A percentile compares a stretch with the other conserved stretches of the same genome.
phyloP scores from a whole-genome alignment of 2,888 invertebrate species.

The Hydraecia micacea region DNA sequence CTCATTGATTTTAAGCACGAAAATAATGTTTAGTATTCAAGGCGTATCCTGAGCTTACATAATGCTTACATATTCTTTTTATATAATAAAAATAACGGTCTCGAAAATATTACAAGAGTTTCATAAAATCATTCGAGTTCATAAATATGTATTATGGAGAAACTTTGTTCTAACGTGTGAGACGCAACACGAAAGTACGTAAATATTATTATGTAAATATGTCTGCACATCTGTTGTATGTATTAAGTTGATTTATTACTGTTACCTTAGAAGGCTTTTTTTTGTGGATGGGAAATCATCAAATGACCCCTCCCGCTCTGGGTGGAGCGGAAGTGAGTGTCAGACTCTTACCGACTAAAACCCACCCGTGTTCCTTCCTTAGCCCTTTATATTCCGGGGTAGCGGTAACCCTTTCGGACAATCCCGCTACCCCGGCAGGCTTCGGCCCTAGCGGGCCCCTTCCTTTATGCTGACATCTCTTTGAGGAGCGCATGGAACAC shows the following conservation, averaged over 20 bases:
- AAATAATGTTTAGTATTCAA: background rate
- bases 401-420: no score
- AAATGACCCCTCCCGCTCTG: no score
- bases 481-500: no score
- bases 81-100: constrained; percentile 15
- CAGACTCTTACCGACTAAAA: no score
- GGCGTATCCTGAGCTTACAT: background rate
- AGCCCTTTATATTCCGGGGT: no score
- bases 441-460: no score
- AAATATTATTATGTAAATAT: constrained; percentile 35
- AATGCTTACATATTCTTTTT: background rate
- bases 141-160: constrained; percentile 38
- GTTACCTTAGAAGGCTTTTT: background rate
- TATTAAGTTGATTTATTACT: constrained; percentile 44
- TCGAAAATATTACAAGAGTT: constrained; percentile 16
- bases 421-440: no score
- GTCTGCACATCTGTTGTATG: constrained; percentile 21
- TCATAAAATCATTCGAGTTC: constrained; percentile 19
- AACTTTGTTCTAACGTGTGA: constrained; percentile 4
- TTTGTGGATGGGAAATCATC: no score
- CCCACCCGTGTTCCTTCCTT: no score
- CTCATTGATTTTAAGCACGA: background rate
- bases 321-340: no score
- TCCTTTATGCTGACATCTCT: no score
- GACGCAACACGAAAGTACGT: background rate